These are phyloP conservation scores for Bombyx mandarina DNA, from an alignment of 1,140 invertebrate species.

Conservation along the genomic window DNA sequence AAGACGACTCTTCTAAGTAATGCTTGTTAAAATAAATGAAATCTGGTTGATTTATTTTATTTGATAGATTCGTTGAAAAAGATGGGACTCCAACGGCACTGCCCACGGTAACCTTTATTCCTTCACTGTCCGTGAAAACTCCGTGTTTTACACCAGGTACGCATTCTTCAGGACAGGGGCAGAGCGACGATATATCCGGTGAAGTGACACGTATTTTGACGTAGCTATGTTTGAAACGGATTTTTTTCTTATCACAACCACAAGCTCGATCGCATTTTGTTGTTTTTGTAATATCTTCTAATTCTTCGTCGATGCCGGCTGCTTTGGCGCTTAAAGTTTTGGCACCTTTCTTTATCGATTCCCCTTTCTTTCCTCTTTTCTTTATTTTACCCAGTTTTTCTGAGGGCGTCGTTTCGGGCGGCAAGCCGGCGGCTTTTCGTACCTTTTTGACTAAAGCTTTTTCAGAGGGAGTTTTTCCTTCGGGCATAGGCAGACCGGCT, in stretches of 20 bases:
- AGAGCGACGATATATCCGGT: conserved; percentile 44
- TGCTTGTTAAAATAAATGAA: conserved; percentile 1
- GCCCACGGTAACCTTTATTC: conserved; percentile 49
- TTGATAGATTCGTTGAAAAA: conserved; percentile 4
- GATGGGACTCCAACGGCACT: conserved; percentile 25
- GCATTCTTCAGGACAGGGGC: conserved; percentile 45
- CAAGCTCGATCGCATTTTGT: conserved; percentile 44
- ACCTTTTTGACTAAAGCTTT: conserved; percentile 15
- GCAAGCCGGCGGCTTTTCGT: not conserved
- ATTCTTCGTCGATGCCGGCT: conserved; percentile 30
- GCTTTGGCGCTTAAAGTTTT: conserved; percentile 14
- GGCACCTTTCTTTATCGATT: conserved; percentile 13
- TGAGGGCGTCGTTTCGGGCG: conserved; percentile 7
- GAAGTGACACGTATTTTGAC: conserved; percentile 53
- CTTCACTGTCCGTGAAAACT: conserved; percentile 44
- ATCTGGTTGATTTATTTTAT: not conserved
- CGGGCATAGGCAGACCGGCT: conserved; percentile 24
- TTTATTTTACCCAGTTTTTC: conserved; percentile 25
- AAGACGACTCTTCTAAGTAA: not conserved
- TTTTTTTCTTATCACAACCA: conserved; percentile 54
- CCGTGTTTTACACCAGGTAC: conserved; percentile 39
- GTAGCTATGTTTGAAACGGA: conserved; percentile 52
- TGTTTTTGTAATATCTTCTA: conserved; percentile 37
- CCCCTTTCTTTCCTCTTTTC: conserved; percentile 28
- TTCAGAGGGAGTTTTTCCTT: conserved; percentile 23